Evolutionary conservation across 1,140 invertebrate species (phyloP), one percentile per base, ranked within the genome.

Genomic region (Druon quercuslanigerum): DNA sequence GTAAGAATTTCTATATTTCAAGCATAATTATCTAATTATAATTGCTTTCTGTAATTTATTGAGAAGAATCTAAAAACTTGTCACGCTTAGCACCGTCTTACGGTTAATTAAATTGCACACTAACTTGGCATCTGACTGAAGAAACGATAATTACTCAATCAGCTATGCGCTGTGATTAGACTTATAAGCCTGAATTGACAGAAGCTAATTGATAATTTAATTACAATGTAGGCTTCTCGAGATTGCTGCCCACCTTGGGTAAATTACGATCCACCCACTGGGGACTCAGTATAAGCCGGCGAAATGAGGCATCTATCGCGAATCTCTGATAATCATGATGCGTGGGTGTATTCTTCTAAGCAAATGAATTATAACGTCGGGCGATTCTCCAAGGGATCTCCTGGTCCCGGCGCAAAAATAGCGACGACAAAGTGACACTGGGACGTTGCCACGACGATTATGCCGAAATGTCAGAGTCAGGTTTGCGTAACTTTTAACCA

Each of bases 341-440:
- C 14, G 20, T 66, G 40, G 25, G 25, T 66, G 12, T 46, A 66
- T 40, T 40, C 5, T 13, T 66, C 14, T 66, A 66, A 33, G 19
- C 7, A 25, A 20, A 25, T 57, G 56, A 57, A 57, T 66, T 40
- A 66, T 33, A 33, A 16, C 19, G 25, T 66, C 57, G 57, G 57
- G 25, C 57, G 57, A 40, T 66, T 66, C 57, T 66, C 57, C 57
- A 66, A 66, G 57, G 57, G 57, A 66, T 66, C 57, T 66, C 25
- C 57, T 66, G 25, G 25, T 33, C 25, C 25, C 25, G 57, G 57
- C 57, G 57, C 57, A 66, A 66, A 66, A 66, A 66, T 40, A 66
- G 25, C 60, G 25, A 16, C 60, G 33, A 66, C 60, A 66, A 66
- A 40, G 40, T 66, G 57, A 66, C 57, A 66, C 57, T 66, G 57